Evolutionary conservation across 2,113 vertebrate species (phyloP).

Genomic region (Coregonus clupeaformis): DNA sequence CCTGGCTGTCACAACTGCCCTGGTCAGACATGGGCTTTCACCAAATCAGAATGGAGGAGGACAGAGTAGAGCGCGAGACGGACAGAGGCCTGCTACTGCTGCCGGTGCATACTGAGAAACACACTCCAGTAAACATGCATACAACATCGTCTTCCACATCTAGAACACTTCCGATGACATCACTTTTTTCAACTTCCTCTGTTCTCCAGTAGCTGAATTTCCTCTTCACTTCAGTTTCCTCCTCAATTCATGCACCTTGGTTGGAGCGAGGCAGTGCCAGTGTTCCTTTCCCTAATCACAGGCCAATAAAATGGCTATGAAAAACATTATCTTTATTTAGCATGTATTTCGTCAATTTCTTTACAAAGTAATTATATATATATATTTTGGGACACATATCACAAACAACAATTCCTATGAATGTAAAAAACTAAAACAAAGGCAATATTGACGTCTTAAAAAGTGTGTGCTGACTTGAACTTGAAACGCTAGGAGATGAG

Average conservation of each 20-base stretch:
- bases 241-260: too few species aligned
- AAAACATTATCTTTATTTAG: constrained; percentile 41
- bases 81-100: background rate
- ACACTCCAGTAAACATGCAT: background rate
- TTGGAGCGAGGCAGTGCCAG: background rate
- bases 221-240: too few species aligned
- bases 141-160: too few species aligned
- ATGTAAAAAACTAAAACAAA: constrained; percentile 38
- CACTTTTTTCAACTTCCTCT: too few species aligned
- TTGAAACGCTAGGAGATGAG: too few species aligned
- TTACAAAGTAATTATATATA: constrained; percentile 42
- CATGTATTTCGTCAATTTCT: constrained; percentile 20
- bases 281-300: background rate
- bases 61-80: constrained; percentile 8
- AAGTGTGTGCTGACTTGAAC: too few species aligned
- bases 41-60: background rate
- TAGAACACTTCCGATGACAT: too few species aligned
- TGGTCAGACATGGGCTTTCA: constrained; percentile 13
- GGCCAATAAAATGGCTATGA: background rate
- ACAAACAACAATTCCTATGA: background rate
- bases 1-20: too few species aligned
- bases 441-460: constrained; percentile 21
- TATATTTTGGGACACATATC: background rate
- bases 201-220: too few species aligned
- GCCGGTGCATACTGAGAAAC: background rate